phyloP scores from a whole-genome alignment of 2,113 vertebrate genomes.

The Nettapus auritus region DNA sequence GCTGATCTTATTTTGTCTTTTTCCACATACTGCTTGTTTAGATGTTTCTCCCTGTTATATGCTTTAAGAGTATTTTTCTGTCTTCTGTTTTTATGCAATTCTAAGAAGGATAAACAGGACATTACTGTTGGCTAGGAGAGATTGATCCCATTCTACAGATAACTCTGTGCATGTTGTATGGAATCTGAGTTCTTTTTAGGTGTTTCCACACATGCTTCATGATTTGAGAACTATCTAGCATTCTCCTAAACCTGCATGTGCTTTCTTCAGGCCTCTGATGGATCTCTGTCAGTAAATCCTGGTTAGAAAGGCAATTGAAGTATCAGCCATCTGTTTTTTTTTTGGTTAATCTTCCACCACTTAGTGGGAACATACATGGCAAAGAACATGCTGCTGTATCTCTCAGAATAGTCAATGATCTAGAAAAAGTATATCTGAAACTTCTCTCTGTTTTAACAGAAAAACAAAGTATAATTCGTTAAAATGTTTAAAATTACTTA shows the following conservation, averaged over 20 bases:
- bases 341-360: neutral
- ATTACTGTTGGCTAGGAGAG: neutral
- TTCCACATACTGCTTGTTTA: neutral
- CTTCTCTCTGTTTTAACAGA: neutral
- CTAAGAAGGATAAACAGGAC: neutral
- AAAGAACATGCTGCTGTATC: neutral
- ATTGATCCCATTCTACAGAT: neutral
- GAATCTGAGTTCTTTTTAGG: neutral
- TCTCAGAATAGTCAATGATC: neutral
- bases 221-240: neutral
- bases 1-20: neutral
- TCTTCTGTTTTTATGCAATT: neutral
- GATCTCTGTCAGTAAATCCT: neutral
- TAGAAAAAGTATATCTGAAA: neutral
- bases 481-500: neutral
- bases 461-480: neutral
- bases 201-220: neutral
- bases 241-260: neutral
- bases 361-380: neutral
- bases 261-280: neutral
- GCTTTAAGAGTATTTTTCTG: neutral
- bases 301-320: neutral
- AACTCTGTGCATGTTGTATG: neutral
- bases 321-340: neutral
- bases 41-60: neutral